phyloP scores from a whole-genome alignment of 2,888 invertebrate genomes.

The Machimus atricapillus region DNA sequence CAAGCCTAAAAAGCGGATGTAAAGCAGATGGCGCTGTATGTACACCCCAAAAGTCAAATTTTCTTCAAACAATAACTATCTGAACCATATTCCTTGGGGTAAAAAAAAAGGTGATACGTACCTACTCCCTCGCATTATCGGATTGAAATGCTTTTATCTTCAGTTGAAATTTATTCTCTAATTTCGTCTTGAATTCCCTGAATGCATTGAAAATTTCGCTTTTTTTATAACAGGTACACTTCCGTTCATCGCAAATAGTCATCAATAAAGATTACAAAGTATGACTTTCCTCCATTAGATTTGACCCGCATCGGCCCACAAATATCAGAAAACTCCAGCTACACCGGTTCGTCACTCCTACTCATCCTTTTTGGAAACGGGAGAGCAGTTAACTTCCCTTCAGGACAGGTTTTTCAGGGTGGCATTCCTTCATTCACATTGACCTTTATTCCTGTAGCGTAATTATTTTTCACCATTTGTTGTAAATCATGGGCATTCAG shows the following conservation, averaged over 20 bases:
- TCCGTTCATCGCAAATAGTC: constrained; percentile 39
- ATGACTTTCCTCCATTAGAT: constrained; percentile 42
- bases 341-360: not conserved
- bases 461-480: not conserved
- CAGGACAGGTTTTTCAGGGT: not conserved
- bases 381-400: not conserved
- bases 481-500: too few relatives aligned
- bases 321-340: constrained; percentile 1
- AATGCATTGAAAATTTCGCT: constrained; percentile 40
- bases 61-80: too few relatives aligned
- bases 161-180: constrained; percentile 42
- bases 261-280: constrained; percentile 47
- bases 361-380: not conserved
- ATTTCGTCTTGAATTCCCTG: constrained; percentile 40
- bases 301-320: not conserved
- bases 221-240: constrained; percentile 43
- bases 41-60: too few relatives aligned
- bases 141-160: too few relatives aligned
- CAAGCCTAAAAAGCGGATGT: too few relatives aligned
- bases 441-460: not conserved
- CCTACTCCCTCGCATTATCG: too few relatives aligned
- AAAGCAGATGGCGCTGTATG: too few relatives aligned
- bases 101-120: too few relatives aligned
- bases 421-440: not conserved
- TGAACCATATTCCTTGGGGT: too few relatives aligned